Base-by-base conservation (phyloP, 2,888 invertebrate species). In the Erebia ligea region DNA sequence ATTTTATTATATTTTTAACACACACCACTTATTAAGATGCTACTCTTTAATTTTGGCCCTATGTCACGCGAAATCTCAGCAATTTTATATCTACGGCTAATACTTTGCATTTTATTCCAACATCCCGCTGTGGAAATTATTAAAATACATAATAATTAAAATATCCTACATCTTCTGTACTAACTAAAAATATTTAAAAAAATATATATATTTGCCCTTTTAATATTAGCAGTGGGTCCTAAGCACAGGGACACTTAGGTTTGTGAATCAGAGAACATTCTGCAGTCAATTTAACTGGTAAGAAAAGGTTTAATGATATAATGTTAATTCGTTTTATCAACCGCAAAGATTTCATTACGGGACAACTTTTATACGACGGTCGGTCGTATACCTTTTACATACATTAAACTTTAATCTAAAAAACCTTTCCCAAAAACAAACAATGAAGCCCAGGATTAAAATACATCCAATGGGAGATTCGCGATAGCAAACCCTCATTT, bases 131-230 rank as follows among this genome's bases (percentile, higher is more conserved):
- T 13, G 62, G 25, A 9, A n/a, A n/a, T n/a, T n/a, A n/a, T n/a
- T n/a, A n/a, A n/a, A n/a, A n/a, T 63, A 21, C 15, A 63, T 63
- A 45, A 45, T 45, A 63, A 50, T 50, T 63, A 63, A 63, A 63
- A 63, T 63, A 48, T 50, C 25, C 13, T 11, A n/a, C 13, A 11
- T 1, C 15, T 11, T 15, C 10, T 0, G 10, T 25, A 21, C 21
- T 25, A 57, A 11, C 13, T 34, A 34, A 34, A 34, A 34, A 34
- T 6, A 13, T 11, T 57, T 9, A 48, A 15, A 15, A 48, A 48
- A 13, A 48, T 10, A 42, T 10, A 2, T 42, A 9, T 9, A 8
- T 42, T 21, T 21, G 21, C 21, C 21, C 21, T 21, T 21, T 21
- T 21, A 2, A 4, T 25, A 25, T 25, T 25, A 25, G 25, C 25